phyloP scores from a whole-genome alignment of 2,113 vertebrate species.

The Echinops telfairi region DNA sequence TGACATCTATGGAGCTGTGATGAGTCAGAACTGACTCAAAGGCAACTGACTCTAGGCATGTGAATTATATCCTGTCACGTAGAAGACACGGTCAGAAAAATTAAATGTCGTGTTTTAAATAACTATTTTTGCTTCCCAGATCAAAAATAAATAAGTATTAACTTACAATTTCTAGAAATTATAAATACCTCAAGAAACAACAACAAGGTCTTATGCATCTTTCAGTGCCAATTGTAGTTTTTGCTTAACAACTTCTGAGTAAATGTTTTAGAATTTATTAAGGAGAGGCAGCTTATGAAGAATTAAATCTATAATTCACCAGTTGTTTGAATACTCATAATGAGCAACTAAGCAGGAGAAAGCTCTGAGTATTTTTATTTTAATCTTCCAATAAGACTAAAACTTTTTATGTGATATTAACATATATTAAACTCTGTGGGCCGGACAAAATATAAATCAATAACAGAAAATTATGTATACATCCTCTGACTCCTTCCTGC shows the following conservation, averaged over 20 bases:
- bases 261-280: not conserved
- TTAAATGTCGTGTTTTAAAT: not conserved
- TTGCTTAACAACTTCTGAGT: not conserved
- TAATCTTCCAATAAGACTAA: constrained; percentile 59
- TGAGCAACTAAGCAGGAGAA: constrained; percentile 27
- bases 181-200: not conserved
- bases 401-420: constrained; percentile 67
- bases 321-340: constrained; percentile 53
- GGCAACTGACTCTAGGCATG: not conserved
- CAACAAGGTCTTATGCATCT: not conserved
- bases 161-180: not conserved
- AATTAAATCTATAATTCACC: not conserved
- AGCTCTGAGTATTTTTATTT: constrained; percentile 46
- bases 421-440: constrained; percentile 72
- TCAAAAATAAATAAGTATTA: not conserved
- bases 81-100: not conserved
- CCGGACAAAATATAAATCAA: constrained; percentile 80
- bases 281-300: not conserved
- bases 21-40: not conserved
- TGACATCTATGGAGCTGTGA: not conserved
- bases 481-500: constrained; percentile 61
- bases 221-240: not conserved
- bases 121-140: not conserved
- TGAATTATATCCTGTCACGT: not conserved
- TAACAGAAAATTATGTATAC: constrained; percentile 66